Evolutionary conservation across 2,888 invertebrate species (phyloP), one percentile per base, ranked within the genome.

Genomic region (Meghimatium bilineatum): DNA sequence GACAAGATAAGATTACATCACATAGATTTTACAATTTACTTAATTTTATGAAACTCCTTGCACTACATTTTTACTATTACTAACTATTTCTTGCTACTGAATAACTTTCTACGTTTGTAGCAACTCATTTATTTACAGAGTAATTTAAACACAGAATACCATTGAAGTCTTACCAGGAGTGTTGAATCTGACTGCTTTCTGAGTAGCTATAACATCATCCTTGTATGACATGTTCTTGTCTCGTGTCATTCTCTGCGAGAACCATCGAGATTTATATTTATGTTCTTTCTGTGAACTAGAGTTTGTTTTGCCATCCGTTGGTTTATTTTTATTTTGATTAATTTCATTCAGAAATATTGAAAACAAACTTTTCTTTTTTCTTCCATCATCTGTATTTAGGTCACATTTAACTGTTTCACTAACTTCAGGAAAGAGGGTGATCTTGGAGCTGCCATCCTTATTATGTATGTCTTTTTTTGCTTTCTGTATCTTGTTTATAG

Each of bases 251-350:
- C 72, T 29, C 14, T 14, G 29, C 72, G 72, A 71, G 5, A 71
- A 36, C 38, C 23, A 26, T 20, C 29, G 3, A 17, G 72, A 74
- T 12, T 36, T 44, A n/a, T 38, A 36, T 17, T 2, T 49, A 3
- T 3, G 29, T 29, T 49, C 72, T 36, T 14, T n/a, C 38, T 38
- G 23, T 1, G 14, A 71, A 1, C 2, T 20, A 1, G 17, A 29
- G 14, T 20, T 29, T 29, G 23, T 49, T 20, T 14, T 74, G 0
- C 49, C 1, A 17, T 29, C 17, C 49, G 20, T 74, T n/a, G 72
- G 72, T 26, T 74, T 74, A 23, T 74, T 74, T 12, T 74, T 49
- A 36, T 74, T 74, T 49, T 29, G 8, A 29, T 74, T 26, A 44
- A 6, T n/a, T 23, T 44, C 44, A 17, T 3, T 29, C 14, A n/a